Evolutionary conservation across 2,888 invertebrate genomes (phyloP), one percentile per base, ranked within the genome.

Genomic region (Spodoptera littoralis): DNA sequence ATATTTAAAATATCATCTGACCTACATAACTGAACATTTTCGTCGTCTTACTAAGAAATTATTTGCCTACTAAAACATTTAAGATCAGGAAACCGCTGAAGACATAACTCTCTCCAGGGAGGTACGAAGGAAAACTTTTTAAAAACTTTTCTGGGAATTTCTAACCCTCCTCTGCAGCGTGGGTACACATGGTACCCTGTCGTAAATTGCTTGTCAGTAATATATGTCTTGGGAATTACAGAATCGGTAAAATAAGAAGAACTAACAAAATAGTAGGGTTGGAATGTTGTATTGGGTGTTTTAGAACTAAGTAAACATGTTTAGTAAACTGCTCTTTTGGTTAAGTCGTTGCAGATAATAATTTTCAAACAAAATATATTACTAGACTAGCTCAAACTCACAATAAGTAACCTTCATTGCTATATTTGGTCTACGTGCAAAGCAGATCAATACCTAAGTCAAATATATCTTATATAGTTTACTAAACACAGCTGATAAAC

Each of bases 181-280:
- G 58, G 48, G 63, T 74, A 57, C 63, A 75, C n/a, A 55, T 63
- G 78, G 24, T 66, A 36, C 43, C 46, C 3, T 41, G 36, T 57
- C 57, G 54, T 73, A 73, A 77, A 74, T 63, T 74, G 69, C 13
- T 27, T 36, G 11, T 42, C 4, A 52, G 53, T 50, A 58, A 60
- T 63, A 70, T 57, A 68, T 65, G 60, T 60, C 67, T 59, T 18
- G 66, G 65, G 45, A 58, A 49, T 30, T 13, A 53, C 36, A 41
- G 30, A 58, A 70, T 36, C n/a, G 24, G 36, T 18, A 18, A 18
- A 18, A 1, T 30, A 30, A 30, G 27, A 61, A 41, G 41, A 50
- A 50, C 53, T 52, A 64, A 64, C n/a, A 72, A 49, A 71, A 76
- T 58, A 6, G 76, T 76, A 54, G 43, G 71, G 4, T 18, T 18